Conservation (phyloP, 2,113 vertebrate genomes). For the Ailuropoda melanoleuca region DNA sequence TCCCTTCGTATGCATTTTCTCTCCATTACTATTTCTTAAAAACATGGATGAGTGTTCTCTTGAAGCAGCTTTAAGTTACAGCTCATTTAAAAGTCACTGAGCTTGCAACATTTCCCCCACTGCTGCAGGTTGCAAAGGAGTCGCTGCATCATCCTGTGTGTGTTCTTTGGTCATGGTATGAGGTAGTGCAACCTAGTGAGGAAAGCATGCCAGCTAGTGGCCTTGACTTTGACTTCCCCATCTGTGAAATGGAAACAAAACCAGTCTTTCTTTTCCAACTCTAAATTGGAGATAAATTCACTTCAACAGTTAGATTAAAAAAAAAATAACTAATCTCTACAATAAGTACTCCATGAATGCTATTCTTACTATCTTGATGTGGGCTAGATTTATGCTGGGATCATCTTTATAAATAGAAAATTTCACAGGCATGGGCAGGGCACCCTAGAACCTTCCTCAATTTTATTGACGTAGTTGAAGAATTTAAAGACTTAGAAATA, state of each 20-base stretch:
- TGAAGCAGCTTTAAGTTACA: neutral
- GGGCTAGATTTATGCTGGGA: neutral
- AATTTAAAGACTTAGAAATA: slow-evolving; percentile 16
- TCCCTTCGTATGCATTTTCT: neutral
- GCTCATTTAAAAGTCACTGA: neutral
- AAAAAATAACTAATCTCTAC: neutral
- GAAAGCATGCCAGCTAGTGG: neutral
- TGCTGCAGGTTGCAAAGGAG: neutral
- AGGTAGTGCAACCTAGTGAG: neutral
- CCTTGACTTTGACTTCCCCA: neutral
- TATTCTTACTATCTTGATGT: neutral
- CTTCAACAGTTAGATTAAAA: neutral
- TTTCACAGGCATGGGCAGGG: neutral
- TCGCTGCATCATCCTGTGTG: fast-evolving
- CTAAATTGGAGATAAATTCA: neutral
- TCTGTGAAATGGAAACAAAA: neutral
- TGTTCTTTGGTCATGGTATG: neutral
- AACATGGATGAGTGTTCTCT: neutral
- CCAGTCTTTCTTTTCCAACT: neutral
- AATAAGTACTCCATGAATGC: neutral
- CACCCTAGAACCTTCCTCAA: neutral
- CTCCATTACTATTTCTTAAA: neutral
- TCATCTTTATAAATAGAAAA: neutral
- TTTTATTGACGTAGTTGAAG: neutral
- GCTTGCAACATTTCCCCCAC: neutral